These are phyloP conservation scores for Rhimphoctona megacephalus DNA, from an alignment of 2,888 invertebrate genomes.

Conservation along the genomic window DNA sequence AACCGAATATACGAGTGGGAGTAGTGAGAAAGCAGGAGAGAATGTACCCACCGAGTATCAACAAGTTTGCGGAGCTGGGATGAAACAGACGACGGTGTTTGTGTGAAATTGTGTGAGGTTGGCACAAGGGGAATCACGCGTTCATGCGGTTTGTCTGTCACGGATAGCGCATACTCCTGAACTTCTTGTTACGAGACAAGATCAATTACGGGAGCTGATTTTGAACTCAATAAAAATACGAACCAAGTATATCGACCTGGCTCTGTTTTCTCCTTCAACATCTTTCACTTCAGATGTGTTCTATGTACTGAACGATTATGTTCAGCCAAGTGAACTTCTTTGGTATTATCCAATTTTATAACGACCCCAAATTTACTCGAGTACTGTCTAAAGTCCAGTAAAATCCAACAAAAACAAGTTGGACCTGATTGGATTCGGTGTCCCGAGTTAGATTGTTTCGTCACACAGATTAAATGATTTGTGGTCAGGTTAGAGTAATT, in stretches of 20 bases:
- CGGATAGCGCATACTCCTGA: conserved; percentile 48
- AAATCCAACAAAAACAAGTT: not conserved
- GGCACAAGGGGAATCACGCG: conserved; percentile 61
- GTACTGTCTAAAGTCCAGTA: accelerated
- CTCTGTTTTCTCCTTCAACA: not conserved
- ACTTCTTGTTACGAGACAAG: conserved; percentile 43
- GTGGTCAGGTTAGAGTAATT: conserved; percentile 24
- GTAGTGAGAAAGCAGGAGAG: conserved; percentile 51
- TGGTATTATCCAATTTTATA: not conserved
- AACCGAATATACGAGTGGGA: conserved; percentile 41
- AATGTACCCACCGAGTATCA: conserved; percentile 67
- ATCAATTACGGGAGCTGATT: conserved; percentile 59
- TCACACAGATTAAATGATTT: conserved; percentile 30
- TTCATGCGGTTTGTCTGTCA: conserved; percentile 62
- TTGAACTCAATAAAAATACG: conserved; percentile 24
- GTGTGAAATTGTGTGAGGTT: conserved; percentile 35
- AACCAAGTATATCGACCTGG: not conserved
- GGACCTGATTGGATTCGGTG: not conserved
- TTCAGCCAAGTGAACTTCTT: not conserved
- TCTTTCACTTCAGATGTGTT: not conserved
- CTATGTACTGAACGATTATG: not conserved
- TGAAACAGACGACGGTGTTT: conserved; percentile 37
- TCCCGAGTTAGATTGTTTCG: not conserved
- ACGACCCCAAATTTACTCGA: not conserved
- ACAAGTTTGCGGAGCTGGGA: conserved; percentile 65